Evolutionary conservation across 1,140 invertebrate genomes (phyloP), one percentile per base, ranked within the genome.

Genomic region (Monochamus saltuarius): DNA sequence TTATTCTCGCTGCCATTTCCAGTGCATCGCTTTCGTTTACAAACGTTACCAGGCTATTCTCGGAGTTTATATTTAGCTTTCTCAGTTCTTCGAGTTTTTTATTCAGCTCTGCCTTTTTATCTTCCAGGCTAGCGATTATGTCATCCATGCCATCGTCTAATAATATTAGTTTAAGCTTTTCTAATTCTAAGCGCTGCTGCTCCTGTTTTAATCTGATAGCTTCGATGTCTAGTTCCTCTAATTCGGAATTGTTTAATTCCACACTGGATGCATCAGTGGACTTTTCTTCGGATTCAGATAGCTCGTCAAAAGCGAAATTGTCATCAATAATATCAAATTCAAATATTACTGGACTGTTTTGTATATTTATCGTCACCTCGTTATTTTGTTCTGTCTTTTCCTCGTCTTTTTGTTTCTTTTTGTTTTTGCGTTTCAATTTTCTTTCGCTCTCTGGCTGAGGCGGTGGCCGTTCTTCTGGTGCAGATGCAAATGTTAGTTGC

Each of bases 401-500:
- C n/a, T n/a, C n/a, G n/a, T n/a, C n/a, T n/a, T n/a, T 59, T 51
- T 42, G 19, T 79, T 64, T 54, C 59, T 66, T 68, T 56, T 65
- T 66, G 54, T 66, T 69, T 53, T 37, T 64, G 40, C 62, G 64
- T 53, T 60, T 61, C 56, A 61, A 46, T 61, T 69, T 63, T 40
- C 64, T 62, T 59, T 67, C 43, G 47, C 64, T 60, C 60, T 69
- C 68, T 22, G 56, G 62, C 61, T 52, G 64, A n/a, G 67, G 65
- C 56, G 67, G 61, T 10, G 71, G 69, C 17, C 70, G 56, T 64
- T 75, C 75, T 64, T 76, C 75, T 17, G 65, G 54, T 40, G 61
- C 65, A 11, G 64, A 64, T 17, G 74, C 70, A 65, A 85, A 85
- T 29, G 80, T 72, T 10, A 79, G 74, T 47, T 83, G 76, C 6